Conservation (phyloP, 2,113 vertebrate genomes). For the Tragelaphus strepsiceros region DNA sequence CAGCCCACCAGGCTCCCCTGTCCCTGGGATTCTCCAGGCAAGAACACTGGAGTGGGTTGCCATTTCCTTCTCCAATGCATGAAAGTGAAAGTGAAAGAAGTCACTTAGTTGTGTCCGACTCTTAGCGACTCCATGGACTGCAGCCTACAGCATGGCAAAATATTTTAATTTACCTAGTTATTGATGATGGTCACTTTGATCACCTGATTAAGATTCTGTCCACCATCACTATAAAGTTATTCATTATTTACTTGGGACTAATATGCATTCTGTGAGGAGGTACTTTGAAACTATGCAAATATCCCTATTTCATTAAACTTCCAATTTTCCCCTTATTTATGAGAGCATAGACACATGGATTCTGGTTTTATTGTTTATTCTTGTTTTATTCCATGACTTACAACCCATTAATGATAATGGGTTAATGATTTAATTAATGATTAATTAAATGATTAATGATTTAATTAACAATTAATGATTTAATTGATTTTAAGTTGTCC, state of each 20-base stretch:
- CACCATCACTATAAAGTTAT: not conserved
- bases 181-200: not conserved
- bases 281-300: not conserved
- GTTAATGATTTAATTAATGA: no score
- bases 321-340: not conserved
- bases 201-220: not conserved
- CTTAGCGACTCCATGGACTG: no score
- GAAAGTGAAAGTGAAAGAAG: no score
- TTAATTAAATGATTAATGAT: no score
- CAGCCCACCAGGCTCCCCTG: no score
- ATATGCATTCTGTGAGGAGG: not conserved
- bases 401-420: not conserved
- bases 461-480: not conserved
- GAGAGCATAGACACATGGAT: not conserved
- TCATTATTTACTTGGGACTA: not conserved
- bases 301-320: not conserved
- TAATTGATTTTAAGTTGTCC: not conserved
- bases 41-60: no score
- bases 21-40: no score
- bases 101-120: no score
- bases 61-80: no score
- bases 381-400: not conserved
- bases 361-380: not conserved
- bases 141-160: not conserved
- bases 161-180: not conserved